Evolutionary conservation across 2,113 vertebrate species (phyloP).

Genomic region (Hippotragus niger): DNA sequence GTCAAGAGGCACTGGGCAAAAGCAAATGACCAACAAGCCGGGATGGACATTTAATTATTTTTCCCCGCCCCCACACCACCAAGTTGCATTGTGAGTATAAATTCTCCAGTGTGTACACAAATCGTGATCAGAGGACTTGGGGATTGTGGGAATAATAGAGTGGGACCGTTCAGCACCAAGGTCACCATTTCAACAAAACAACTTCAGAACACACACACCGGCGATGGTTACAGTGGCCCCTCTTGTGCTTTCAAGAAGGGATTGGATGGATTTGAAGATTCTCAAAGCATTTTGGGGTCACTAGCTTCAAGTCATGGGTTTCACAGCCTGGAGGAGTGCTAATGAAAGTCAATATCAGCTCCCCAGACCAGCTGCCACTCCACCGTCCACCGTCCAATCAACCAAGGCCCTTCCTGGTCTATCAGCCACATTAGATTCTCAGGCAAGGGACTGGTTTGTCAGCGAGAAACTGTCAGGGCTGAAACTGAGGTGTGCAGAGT

Average conservation of each 20-base stretch:
- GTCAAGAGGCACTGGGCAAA: neutral
- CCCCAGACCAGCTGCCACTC: neutral
- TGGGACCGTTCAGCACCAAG: neutral
- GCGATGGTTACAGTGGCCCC: neutral
- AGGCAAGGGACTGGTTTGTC: neutral
- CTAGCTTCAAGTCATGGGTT: neutral
- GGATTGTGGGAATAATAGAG: neutral
- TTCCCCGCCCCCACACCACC: too few relatives aligned
- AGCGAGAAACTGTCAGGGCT: neutral
- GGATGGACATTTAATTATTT: neutral
- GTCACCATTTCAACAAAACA: neutral
- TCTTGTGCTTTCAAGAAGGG: neutral
- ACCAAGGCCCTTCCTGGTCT: neutral
- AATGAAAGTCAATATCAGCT: neutral
- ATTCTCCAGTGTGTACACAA: neutral
- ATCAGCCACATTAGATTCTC: neutral
- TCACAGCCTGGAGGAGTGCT: neutral
- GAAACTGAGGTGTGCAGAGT: neutral
- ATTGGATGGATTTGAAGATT: neutral
- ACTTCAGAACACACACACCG: neutral
- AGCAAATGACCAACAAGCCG: neutral
- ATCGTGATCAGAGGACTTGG: neutral
- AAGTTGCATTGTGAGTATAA: neutral
- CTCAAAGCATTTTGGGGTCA: neutral
- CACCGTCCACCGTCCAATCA: fast-evolving